Percentiles rank a stretch among this genome's conserved stretches.
These are phyloP conservation scores for Aplochiton taeniatus DNA, from an alignment of 2,797 vertebrate genomes.

Conservation along the genomic window DNA sequence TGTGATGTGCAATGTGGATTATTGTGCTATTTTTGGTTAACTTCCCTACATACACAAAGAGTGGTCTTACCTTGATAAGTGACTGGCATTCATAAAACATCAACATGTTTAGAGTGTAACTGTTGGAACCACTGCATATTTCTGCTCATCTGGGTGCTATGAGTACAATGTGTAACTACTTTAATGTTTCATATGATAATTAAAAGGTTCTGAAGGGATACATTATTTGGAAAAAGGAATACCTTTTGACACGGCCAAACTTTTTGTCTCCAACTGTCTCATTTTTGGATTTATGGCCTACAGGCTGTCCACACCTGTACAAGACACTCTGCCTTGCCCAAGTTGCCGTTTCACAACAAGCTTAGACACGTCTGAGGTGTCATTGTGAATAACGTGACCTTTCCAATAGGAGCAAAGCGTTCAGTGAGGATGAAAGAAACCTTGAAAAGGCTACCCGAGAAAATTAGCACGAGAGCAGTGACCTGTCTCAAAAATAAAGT, in stretches of 20 bases:
- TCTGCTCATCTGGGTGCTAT: neutral
- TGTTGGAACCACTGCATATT: too few species aligned
- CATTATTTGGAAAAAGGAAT: constrained; percentile 22
- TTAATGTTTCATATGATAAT: constrained; percentile 8
- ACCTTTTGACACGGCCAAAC: constrained; percentile 39
- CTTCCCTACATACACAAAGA: too few species aligned
- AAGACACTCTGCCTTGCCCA: constrained; percentile 32
- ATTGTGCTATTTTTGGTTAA: neutral
- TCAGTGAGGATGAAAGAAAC: constrained; percentile 44
- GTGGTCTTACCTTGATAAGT: too few species aligned
- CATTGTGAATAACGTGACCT: constrained; percentile 41
- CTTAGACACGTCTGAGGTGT: constrained; percentile 31
- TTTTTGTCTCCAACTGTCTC: constrained; percentile 26
- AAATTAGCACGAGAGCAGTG: constrained; percentile 32
- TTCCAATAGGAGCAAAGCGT: constrained; percentile 27
- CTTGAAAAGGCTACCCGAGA: constrained; percentile 27
- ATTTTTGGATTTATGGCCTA: constrained; percentile 28
- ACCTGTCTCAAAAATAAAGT: constrained; percentile 28
- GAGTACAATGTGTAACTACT: too few species aligned
- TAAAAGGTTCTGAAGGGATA: neutral
- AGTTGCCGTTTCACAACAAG: constrained; percentile 43
- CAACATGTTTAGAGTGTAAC: constrained; percentile 31
- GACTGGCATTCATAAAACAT: constrained; percentile 6
- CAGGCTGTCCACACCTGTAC: constrained; percentile 41
- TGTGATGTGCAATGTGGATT: constrained; percentile 35